Evolutionary conservation across 2,797 vertebrate genomes (phyloP).

Genomic region (Benthosema pterotum): DNA sequence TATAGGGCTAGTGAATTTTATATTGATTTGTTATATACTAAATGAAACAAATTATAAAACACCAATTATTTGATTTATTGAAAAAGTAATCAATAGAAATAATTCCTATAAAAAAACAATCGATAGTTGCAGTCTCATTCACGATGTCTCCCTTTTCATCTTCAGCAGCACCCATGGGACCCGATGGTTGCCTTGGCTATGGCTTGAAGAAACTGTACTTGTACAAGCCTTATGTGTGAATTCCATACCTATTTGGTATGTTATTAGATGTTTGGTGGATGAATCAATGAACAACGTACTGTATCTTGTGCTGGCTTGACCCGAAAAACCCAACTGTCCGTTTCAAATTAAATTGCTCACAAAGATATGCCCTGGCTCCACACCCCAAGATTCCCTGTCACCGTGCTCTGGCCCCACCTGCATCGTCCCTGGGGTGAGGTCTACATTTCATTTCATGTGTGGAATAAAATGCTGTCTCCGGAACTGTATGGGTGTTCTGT

Average conservation of each 20-base stretch:
- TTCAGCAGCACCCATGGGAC: no score
- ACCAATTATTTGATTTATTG: no score
- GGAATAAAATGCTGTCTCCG: slow-evolving; percentile 77
- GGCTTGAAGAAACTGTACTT: slow-evolving; percentile 36
- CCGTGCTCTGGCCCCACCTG: slow-evolving; percentile 49
- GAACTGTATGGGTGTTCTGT: slow-evolving; percentile 38
- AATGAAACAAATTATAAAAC: no score
- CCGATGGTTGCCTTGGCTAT: neutral
- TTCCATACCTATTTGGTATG: slow-evolving; percentile 15
- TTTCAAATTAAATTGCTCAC: slow-evolving; percentile 36
- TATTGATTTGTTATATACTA: no score
- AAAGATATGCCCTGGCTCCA: slow-evolving; percentile 23
- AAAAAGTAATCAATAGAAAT: no score
- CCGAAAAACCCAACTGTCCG: slow-evolving; percentile 25
- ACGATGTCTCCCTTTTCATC: neutral
- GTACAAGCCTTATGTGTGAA: slow-evolving; percentile 26
- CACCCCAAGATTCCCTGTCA: slow-evolving; percentile 55
- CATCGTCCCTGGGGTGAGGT: slow-evolving; percentile 13
- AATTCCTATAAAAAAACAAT: no score
- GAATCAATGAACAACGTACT: no score
- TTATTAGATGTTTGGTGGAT: slow-evolving; percentile 8
- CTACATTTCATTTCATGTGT: slow-evolving; percentile 61
- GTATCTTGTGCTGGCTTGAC: slow-evolving; percentile 31
- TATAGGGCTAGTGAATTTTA: no score
- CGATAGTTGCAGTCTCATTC: no score